Evolutionary conservation across 2,113 vertebrate species (phyloP), one percentile per base, ranked within the genome.

Genomic region (Zingel zingel): DNA sequence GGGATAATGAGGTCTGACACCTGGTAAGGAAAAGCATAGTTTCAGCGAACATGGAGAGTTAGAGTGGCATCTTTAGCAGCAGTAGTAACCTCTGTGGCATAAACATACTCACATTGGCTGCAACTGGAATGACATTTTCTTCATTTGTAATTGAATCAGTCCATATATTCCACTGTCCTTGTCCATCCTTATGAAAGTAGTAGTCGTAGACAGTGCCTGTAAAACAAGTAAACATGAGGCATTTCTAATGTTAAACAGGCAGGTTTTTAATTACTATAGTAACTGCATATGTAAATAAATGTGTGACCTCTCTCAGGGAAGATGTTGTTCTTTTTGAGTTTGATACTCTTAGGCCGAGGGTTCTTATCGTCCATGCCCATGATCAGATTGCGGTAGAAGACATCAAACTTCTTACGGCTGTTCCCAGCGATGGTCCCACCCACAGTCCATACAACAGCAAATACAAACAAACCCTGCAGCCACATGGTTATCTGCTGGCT

Each of bases 1-100:
- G 97, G 96, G 77, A 99, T 96, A 82, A 98, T 98, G 45, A 98
- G 95, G 76, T 98, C 97, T 57, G 97, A 97, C 25, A 98, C 95
- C 97, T 98, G 82, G 75, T 10, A 47, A 66, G 0, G 7, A 6
- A 80, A 59, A 77, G 45, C 27, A 50, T 1, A 25, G 61, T 48
- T 63, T 81, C 1, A 82, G 74, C n/a, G 5, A 45, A 50, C 10
- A 11, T 1, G 9, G n/a, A 23, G 6, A 36, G 57, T 7, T 23
- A 43, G 21, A 39, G 21, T 61, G 30, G 11, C 65, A 43, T 53
- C 14, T 64, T 23, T 45, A 10, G 15, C 14, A 58, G 18, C 19
- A 30, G 6, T 43, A 43, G 39, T 30, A 56, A 71, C 4, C 4
- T 63, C 48, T 74, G 54, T 59, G 13, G 50, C 19, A 48, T 57